Evolutionary conservation across 2,888 invertebrate species (phyloP).

Genomic region (Xestia c-nigrum): DNA sequence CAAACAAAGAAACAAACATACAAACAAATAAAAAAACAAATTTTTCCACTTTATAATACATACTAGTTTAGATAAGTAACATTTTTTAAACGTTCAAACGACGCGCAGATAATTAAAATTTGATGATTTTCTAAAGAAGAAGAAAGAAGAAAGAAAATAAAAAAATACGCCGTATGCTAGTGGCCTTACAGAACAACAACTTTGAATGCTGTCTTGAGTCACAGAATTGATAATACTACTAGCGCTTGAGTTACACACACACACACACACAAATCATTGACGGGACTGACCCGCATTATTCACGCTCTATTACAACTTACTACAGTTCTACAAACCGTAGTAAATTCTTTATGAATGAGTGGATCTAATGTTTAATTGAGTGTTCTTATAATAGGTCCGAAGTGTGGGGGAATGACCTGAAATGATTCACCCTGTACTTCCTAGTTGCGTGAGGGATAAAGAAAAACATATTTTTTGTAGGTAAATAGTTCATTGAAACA

Average conservation of each 20-base stretch:
- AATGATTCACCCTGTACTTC: constrained; percentile 29
- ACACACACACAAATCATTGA: neutral
- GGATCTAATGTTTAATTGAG: constrained; percentile 3
- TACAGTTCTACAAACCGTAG: constrained; percentile 16
- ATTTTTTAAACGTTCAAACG: no score
- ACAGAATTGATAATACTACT: no score
- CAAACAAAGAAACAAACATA: no score
- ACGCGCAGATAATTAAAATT: no score
- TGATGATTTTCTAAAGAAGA: no score
- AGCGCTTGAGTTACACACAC: no score
- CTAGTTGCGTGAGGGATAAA: neutral
- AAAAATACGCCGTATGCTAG: no score
- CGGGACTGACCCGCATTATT: constrained; percentile 19
- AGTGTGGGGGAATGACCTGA: constrained; percentile 36
- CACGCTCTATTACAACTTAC: constrained; percentile 11
- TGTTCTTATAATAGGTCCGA: neutral
- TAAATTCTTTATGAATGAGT: constrained; percentile 35
- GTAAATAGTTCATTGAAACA: neutral
- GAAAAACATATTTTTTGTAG: constrained; percentile 18
- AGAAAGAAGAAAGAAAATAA: no score
- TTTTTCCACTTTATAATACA: no score
- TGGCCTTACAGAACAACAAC: constrained; percentile 1
- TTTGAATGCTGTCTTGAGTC: neutral
- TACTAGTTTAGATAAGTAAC: no score
- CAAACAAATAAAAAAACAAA: no score